Percentiles rank a stretch among this genome's conserved stretches.
These are phyloP conservation scores for honey bee (Apis mellifera) DNA, from an alignment of 1,140 invertebrate species.

Conservation along the genomic window Amel_HAv3.1 CM009942.2:7373501-7374000, in stretches of 20 bases:
- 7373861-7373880: slow-evolving; percentile 86
- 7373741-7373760: slow-evolving; percentile 82
- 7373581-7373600: neutral
- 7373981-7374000: slow-evolving; percentile 82
- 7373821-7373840: slow-evolving; percentile 87
- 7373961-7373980: slow-evolving; percentile 87
- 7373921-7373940: slow-evolving; percentile 81
- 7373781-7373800: slow-evolving; percentile 87
- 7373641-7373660: slow-evolving; percentile 87
- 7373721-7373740: slow-evolving; percentile 70
- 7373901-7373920: slow-evolving; percentile 80
- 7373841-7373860: slow-evolving; percentile 84
- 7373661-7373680: slow-evolving; percentile 87
- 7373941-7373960: slow-evolving; percentile 88
- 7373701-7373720: slow-evolving; percentile 72
- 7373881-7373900: slow-evolving; percentile 85
- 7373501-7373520: too few species aligned
- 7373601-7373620: neutral
- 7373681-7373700: slow-evolving; percentile 80
- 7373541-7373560: neutral
- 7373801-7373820: slow-evolving; percentile 86
- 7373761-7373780: slow-evolving; percentile 88
- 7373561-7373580: too few species aligned
- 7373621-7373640: neutral
- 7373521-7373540: too few species aligned